Evolutionary conservation across 2,888 invertebrate species (phyloP), one percentile per base, ranked within the genome.

Genomic region (Perithous albicinctus): DNA sequence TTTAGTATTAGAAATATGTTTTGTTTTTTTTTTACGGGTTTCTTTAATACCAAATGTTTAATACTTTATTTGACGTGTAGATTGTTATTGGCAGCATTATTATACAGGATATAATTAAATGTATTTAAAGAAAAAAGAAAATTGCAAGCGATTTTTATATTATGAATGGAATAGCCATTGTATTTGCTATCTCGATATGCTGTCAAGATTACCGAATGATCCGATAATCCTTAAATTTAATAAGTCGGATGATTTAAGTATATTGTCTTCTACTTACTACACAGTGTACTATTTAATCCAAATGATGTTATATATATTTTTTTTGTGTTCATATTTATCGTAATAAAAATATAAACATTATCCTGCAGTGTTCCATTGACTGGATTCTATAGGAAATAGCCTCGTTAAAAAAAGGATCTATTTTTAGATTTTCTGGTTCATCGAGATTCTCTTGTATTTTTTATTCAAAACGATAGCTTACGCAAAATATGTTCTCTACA

Each of bases 21-120:
- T 18, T 26, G 2, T 29, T 70, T 63, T 20, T 77, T 78, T 78
- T 70, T n/a, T 70, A 72, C 78, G 26, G 59, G 56, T 72, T 46
- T n/a, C 7, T 12, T 46, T 12, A 43, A 32, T 35, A 64, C 63
- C 51, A 8, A 66, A 78, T 41, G 23, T 67, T 74, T 79, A 66
- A n/a, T 78, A 78, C 38, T 56, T 29, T 54, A 61, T 38, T 61
- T 48, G 66, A 35, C 56, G 23, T 38, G 23, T 67, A 67, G 41
- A 63, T 69, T 61, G 61, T 48, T n/a, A n/a, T n/a, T 61, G 38
- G 23, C 6, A 38, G 10, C 20, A n/a, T 63, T 63, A 12, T 23
- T 41, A 63, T 23, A 12, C 12, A 41, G 5, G 7, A 20, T 20
- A 18, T 32, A 20, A 35, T 23, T 29, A 18, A 56, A 23, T 5